Evolutionary conservation across 2,888 invertebrate species (phyloP).

Genomic region (Coelogynopora nodosa): DNA sequence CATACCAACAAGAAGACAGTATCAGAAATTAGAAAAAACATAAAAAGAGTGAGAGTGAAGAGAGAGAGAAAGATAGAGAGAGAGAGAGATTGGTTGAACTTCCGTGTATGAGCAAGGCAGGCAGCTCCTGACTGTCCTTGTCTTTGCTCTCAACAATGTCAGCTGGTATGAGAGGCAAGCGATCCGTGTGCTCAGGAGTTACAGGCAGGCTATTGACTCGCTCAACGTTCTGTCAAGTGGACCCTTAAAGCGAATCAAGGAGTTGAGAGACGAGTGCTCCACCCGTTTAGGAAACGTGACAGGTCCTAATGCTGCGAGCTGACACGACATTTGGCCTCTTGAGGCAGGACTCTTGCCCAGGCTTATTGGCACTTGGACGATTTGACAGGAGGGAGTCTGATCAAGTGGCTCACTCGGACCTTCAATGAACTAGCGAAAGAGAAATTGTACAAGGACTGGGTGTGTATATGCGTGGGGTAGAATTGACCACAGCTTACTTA

Average conservation of each 20-base stretch:
- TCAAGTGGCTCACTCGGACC: not conserved
- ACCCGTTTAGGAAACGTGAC: conserved; percentile 19
- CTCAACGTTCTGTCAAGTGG: conserved; percentile 1
- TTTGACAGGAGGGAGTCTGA: conserved; percentile 21
- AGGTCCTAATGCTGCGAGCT: not conserved
- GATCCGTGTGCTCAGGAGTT: conserved; percentile 1
- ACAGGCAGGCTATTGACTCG: conserved; percentile 14
- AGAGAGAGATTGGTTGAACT: not conserved
- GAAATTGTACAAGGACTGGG: not conserved
- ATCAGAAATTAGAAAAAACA: not conserved
- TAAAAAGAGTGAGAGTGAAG: not conserved
- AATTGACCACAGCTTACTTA: not conserved
- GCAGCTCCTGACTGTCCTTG: not conserved
- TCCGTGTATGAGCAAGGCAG: not conserved
- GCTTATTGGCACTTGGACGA: not conserved
- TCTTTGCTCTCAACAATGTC: not conserved
- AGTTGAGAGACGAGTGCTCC: not conserved
- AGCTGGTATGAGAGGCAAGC: not conserved
- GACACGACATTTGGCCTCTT: conserved; percentile 31
- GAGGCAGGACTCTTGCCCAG: conserved; percentile 14
- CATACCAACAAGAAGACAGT: too few relatives aligned
- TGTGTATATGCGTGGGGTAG: not conserved
- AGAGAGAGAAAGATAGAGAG: not conserved
- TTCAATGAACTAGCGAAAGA: not conserved
- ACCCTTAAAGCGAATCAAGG: not conserved